Evolutionary conservation across 2,888 invertebrate genomes (phyloP).

Genomic region (Epiblema foenella): DNA sequence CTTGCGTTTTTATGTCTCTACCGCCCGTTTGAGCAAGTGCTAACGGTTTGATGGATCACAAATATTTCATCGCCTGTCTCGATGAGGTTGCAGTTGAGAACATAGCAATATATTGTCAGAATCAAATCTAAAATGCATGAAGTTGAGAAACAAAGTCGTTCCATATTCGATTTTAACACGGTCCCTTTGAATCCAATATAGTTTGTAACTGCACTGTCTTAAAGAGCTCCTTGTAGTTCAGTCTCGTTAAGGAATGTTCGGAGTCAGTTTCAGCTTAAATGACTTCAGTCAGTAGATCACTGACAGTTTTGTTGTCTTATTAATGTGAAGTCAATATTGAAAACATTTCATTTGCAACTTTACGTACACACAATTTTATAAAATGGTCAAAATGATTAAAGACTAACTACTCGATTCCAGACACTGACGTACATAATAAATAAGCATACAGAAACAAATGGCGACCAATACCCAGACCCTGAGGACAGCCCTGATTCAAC

Average conservation of each 20-base stretch:
- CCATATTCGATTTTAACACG: not conserved
- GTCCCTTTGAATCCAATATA: not conserved
- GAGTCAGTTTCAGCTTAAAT: not conserved
- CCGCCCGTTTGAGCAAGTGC: slow-evolving; percentile 6
- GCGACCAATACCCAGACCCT: not conserved
- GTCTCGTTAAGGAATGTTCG: not conserved
- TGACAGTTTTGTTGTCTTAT: not conserved
- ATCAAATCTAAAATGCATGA: not conserved
- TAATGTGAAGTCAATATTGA: not conserved
- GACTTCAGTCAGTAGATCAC: not conserved
- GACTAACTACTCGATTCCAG: not conserved
- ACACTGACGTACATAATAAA: slow-evolving; percentile 9
- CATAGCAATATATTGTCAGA: not conserved
- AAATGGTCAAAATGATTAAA: too few relatives aligned
- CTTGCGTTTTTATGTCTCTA: slow-evolving; percentile 45
- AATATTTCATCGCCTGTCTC: slow-evolving; percentile 23
- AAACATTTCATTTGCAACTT: not conserved
- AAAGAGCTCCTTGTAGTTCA: not conserved
- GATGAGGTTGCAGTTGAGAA: not conserved
- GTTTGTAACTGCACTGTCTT: not conserved
- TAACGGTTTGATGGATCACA: slow-evolving; percentile 29
- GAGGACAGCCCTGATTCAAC: slow-evolving; percentile 10
- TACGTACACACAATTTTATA: not conserved
- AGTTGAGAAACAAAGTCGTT: not conserved
- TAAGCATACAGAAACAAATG: slow-evolving; percentile 10